These are phyloP conservation scores for Planiliza haematocheilus DNA, from an alignment of 2,113 vertebrate species.

Conservation along the genomic window DNA sequence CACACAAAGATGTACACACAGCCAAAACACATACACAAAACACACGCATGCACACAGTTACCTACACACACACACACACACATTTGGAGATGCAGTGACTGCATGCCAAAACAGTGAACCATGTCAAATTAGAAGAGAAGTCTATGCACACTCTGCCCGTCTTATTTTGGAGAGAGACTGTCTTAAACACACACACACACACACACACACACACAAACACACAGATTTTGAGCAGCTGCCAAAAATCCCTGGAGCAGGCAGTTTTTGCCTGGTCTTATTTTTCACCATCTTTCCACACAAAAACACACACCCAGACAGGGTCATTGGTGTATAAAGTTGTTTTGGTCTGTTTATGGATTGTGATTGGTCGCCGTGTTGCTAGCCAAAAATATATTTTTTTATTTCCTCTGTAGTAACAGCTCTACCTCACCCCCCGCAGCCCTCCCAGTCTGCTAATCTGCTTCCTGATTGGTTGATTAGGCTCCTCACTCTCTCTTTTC, in stretches of 20 bases:
- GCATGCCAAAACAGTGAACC: conserved; percentile 76
- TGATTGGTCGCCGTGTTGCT: conserved; percentile 84
- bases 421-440: conserved; percentile 58
- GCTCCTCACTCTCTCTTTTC: conserved; percentile 54
- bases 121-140: conserved; percentile 80
- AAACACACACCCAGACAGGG: conserved; percentile 62
- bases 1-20: conserved; percentile 47
- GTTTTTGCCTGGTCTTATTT: conserved; percentile 69
- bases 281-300: conserved; percentile 38
- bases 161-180: conserved; percentile 57
- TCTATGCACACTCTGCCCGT: conserved; percentile 63
- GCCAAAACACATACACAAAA: conserved; percentile 22
- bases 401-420: conserved; percentile 71
- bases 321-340: conserved; percentile 82
- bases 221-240: conserved; percentile 69
- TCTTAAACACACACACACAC: conserved; percentile 50
- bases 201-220: conserved; percentile 35
- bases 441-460: conserved; percentile 59
- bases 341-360: conserved; percentile 80
- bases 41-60: conserved; percentile 22
- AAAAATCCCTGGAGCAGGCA: conserved; percentile 73
- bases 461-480: conserved; percentile 82
- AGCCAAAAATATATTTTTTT: conserved; percentile 63
- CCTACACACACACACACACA: conserved; percentile 27
- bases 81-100: conserved; percentile 47